Percentiles rank a stretch among this genome's conserved stretches.
Evolutionary conservation across 1,140 invertebrate species (phyloP).

Genomic region (Bombus fervidus): DNA sequence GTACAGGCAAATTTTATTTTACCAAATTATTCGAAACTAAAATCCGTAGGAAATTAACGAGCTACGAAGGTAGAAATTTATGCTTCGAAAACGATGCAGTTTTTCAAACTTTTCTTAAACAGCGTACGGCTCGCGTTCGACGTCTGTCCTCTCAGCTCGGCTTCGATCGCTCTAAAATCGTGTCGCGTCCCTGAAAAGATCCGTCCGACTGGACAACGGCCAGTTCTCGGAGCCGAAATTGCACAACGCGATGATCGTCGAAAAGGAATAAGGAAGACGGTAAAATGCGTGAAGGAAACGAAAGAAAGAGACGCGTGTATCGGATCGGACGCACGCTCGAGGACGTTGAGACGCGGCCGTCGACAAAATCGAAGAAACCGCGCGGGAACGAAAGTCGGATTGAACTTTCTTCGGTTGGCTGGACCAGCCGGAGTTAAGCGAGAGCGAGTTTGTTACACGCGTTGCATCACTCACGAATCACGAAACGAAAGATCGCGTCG

Average conservation of each 20-base stretch:
- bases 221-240: background rate
- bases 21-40: too few species aligned
- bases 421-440: constrained; percentile 43
- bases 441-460: constrained; percentile 51
- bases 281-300: background rate
- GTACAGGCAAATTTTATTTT: too few species aligned
- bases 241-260: constrained; percentile 11
- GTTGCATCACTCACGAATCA: constrained; percentile 49
- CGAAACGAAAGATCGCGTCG: background rate
- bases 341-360: background rate
- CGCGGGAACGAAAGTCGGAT: background rate
- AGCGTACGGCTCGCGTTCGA: too few species aligned
- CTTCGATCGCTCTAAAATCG: background rate
- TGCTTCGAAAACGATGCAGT: background rate
- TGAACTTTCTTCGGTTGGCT: background rate
- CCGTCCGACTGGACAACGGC: background rate
- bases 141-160: background rate
- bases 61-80: background rate
- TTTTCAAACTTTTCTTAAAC: too few species aligned
- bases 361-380: background rate
- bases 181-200: background rate
- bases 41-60: background rate
- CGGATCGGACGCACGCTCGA: background rate
- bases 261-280: background rate
- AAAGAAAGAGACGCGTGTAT: background rate